Conservation (phyloP, 2,888 invertebrate species). For the Trachelus stipa region DNA sequence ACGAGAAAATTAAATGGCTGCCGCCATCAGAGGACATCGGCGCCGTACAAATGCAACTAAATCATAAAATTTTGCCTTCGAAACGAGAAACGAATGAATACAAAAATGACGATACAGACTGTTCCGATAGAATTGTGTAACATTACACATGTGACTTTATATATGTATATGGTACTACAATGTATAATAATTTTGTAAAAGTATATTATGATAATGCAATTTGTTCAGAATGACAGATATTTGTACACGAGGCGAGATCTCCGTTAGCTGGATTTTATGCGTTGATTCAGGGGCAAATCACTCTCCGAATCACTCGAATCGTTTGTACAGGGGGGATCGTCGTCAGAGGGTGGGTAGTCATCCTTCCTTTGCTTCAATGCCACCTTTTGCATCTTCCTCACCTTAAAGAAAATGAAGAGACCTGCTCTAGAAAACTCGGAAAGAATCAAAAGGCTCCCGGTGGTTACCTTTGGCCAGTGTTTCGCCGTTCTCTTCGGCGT, state of each 20-base stretch:
- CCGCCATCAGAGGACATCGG: no score
- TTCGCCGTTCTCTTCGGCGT: slow-evolving; percentile 35
- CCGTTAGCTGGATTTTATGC: slow-evolving; percentile 48
- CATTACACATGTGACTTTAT: background rate
- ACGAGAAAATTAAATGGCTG: background rate
- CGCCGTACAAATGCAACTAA: background rate
- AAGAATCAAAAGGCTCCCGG: background rate
- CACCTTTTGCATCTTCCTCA: slow-evolving; percentile 29
- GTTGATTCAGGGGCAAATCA: slow-evolving; percentile 50
- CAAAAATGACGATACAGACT: background rate
- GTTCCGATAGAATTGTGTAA: background rate
- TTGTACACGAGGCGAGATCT: background rate
- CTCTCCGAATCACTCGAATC: slow-evolving; percentile 57
- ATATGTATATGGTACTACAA: slow-evolving; percentile 2
- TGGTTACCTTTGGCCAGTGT: slow-evolving; percentile 40
- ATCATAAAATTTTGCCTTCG: background rate
- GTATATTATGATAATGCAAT: slow-evolving; percentile 2
- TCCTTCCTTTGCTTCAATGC: slow-evolving; percentile 24
- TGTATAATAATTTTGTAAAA: slow-evolving; percentile 6
- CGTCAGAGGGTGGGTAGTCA: slow-evolving; percentile 36
- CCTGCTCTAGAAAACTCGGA: background rate
- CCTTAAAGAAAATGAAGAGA: slow-evolving; percentile 22
- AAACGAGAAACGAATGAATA: background rate
- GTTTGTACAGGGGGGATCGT: slow-evolving; percentile 31
- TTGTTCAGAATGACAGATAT: background rate